phyloP scores from a whole-genome alignment of 2,797 vertebrate genomes.

The Melanotaenia parkinsoni region DNA sequence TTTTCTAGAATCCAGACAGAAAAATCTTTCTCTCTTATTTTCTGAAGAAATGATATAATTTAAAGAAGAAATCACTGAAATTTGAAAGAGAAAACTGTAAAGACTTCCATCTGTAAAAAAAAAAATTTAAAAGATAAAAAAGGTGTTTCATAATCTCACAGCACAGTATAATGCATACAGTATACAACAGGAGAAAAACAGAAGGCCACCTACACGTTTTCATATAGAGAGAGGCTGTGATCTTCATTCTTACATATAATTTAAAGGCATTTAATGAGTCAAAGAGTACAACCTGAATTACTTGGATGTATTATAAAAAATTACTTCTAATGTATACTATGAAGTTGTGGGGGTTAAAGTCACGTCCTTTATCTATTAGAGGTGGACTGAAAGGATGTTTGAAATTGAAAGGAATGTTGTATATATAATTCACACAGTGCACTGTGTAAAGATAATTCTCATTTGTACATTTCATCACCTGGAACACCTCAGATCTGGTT shows the following conservation, averaged over 20 bases:
- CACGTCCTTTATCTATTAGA: not conserved
- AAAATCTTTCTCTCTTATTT: not conserved
- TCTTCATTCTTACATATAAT: not conserved
- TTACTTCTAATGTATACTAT: not conserved
- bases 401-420: too few relatives aligned
- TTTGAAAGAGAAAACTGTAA: not conserved
- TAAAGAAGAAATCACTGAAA: too few relatives aligned
- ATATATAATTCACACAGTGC: too few relatives aligned
- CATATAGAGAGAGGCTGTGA: not conserved
- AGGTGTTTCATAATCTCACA: too few relatives aligned
- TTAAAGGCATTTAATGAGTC: too few relatives aligned
- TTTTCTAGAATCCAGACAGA: not conserved
- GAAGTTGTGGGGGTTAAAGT: not conserved
- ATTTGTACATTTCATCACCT: not conserved
- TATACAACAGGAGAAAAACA: too few relatives aligned
- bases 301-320: not conserved
- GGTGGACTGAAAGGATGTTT: not conserved
- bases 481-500: not conserved
- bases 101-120: too few relatives aligned
- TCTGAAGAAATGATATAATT: not conserved
- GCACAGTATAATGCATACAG: too few relatives aligned
- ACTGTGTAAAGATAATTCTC: too few relatives aligned
- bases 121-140: too few relatives aligned
- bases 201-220: not conserved
- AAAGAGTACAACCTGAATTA: not conserved